phyloP scores from a whole-genome alignment of 2,113 vertebrate species.

The Halichoeres trimaculatus region DNA sequence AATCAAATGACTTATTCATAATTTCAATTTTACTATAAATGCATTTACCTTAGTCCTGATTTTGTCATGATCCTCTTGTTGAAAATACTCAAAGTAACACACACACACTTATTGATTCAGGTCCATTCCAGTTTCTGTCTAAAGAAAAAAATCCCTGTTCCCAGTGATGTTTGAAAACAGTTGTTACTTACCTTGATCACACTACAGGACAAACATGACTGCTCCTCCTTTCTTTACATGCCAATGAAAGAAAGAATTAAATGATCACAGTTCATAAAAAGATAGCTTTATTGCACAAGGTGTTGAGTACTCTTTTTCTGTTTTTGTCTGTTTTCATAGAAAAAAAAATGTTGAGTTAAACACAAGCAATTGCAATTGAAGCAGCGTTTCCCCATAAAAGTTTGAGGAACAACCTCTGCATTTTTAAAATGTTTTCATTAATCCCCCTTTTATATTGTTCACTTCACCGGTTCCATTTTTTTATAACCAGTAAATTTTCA shows the following conservation, averaged over 20 bases:
- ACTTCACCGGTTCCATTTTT: constrained; percentile 73
- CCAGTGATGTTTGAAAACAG: background rate
- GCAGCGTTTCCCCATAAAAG: constrained; percentile 87
- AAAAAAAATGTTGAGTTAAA: constrained; percentile 96
- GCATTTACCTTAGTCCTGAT: too few species aligned
- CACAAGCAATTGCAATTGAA: constrained; percentile 98
- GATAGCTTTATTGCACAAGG: constrained; percentile 99
- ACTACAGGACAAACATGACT: background rate
- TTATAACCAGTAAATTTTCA: constrained; percentile 91
- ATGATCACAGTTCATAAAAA: constrained; percentile 87
- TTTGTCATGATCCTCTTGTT: too few species aligned
- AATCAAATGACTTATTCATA: too few species aligned
- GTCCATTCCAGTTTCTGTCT: too few species aligned
- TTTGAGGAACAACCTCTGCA: constrained; percentile 80
- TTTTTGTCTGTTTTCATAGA: constrained; percentile 94
- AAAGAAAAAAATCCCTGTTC: background rate
- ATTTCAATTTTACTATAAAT: too few species aligned
- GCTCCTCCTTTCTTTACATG: background rate
- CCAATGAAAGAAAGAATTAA: constrained; percentile 42
- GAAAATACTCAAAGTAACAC: too few species aligned
- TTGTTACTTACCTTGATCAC: background rate
- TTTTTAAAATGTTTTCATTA: constrained; percentile 77
- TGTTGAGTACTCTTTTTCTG: constrained; percentile 91
- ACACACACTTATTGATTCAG: too few species aligned
- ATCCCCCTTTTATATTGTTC: constrained; percentile 60